Percentiles rank a stretch among this genome's conserved stretches.
These are phyloP conservation scores for Lagodon rhomboides DNA, from an alignment of 2,797 vertebrate genomes.

Conservation along the genomic window DNA sequence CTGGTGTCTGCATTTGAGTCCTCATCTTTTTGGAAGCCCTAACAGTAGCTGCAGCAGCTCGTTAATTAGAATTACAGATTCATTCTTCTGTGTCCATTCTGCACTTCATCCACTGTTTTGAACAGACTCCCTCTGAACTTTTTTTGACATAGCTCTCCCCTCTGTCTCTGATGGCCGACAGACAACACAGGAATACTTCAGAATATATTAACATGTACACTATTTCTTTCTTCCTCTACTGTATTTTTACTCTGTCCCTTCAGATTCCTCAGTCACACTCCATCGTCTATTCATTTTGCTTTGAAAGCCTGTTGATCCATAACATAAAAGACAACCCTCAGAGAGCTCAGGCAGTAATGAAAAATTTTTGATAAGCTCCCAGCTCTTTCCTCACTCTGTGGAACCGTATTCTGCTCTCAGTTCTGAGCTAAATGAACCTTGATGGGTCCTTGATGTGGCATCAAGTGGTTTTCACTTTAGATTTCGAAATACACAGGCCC, in stretches of 20 bases:
- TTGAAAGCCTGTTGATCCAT: constrained; percentile 71
- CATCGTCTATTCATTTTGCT: constrained; percentile 59
- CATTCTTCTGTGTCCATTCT: background rate
- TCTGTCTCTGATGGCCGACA: background rate
- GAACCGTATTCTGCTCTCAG: constrained; percentile 45
- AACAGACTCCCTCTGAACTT: constrained; percentile 8
- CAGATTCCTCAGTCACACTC: constrained; percentile 45
- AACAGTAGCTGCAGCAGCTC: too few species aligned
- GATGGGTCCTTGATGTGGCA: constrained; percentile 47
- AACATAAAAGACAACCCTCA: constrained; percentile 74
- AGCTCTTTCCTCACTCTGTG: constrained; percentile 42
- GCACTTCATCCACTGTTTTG: background rate
- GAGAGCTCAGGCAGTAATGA: constrained; percentile 64
- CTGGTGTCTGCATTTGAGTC: too few species aligned
- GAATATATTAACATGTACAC: constrained; percentile 19
- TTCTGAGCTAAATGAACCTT: constrained; percentile 60
- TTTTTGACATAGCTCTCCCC: constrained; percentile 4
- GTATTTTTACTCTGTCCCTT: constrained; percentile 32
- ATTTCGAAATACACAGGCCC: constrained; percentile 37
- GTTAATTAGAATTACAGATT: too few species aligned
- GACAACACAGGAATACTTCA: constrained; percentile 12
- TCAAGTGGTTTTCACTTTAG: constrained; percentile 46
- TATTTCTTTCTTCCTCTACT: constrained; percentile 14
- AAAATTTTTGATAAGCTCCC: constrained; percentile 58
- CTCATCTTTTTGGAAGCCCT: too few species aligned